phyloP scores from a whole-genome alignment of 2,888 invertebrate genomes.

The Sepiola atlantica region DNA sequence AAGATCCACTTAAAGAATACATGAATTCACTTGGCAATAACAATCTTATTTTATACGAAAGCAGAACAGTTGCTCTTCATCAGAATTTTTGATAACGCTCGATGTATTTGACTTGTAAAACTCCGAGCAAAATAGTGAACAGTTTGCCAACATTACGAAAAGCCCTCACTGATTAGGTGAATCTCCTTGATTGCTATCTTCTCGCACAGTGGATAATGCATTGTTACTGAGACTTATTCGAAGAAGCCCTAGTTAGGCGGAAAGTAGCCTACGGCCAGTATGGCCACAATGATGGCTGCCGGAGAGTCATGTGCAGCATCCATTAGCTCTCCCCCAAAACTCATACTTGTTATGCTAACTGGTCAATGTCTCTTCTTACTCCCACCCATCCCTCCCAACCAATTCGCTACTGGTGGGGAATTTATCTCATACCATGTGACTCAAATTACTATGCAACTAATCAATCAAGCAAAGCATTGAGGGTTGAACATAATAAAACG shows the following conservation, averaged over 20 bases:
- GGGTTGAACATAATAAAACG: conserved; percentile 19
- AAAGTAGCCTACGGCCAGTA: conserved; percentile 32
- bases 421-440: conserved; percentile 3
- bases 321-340: not conserved
- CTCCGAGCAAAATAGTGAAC: not conserved
- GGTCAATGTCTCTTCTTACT: not conserved
- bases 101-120: not conserved
- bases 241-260: not conserved
- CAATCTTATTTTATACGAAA: not conserved
- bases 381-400: not conserved
- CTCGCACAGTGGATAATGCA: not conserved
- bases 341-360: conserved; percentile 8
- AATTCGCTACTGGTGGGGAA: not conserved
- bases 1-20: too few relatives aligned
- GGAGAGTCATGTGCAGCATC: not conserved
- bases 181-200: not conserved
- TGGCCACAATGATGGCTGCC: not conserved
- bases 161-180: not conserved
- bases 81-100: not conserved
- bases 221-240: not conserved
- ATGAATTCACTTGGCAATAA: too few relatives aligned
- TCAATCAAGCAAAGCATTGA: conserved; percentile 3
- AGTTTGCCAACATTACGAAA: conserved; percentile 1
- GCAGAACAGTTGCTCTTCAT: not conserved
- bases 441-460: conserved; percentile 32